Percentiles rank a stretch among this genome's conserved stretches.
Conservation (phyloP, 53 echinoderm and acorn worm species). For the Mesocentrotus franciscanus region DNA sequence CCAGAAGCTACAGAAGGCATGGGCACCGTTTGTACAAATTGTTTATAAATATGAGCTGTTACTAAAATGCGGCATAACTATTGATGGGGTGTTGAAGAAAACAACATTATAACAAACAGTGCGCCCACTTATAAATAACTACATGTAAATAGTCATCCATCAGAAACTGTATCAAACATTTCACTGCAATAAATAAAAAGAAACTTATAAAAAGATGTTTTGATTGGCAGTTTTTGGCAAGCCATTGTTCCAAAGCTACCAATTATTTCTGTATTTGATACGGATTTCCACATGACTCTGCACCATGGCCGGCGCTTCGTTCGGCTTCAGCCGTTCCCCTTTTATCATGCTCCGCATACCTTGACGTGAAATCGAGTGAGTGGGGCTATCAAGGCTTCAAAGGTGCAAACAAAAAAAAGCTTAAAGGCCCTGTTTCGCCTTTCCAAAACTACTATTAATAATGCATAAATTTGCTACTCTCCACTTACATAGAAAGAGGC, state of each 20-base stretch:
- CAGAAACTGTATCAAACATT: neutral
- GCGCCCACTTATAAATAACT: neutral
- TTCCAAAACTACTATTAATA: neutral
- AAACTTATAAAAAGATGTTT: neutral
- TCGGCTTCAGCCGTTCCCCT: conserved; percentile 14
- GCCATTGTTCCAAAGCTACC: neutral
- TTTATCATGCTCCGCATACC: conserved; percentile 21
- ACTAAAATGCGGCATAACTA: too few species aligned
- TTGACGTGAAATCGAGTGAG: conserved; percentile 22
- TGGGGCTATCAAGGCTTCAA: conserved; percentile 31
- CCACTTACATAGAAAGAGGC: neutral
- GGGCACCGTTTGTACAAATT: neutral
- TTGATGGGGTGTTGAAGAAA: neutral
- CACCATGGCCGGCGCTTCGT: neutral
- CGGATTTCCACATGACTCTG: neutral
- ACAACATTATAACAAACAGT: neutral
- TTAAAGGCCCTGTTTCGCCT: neutral
- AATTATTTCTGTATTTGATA: conserved; percentile 16
- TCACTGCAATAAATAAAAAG: neutral
- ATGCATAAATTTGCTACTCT: neutral
- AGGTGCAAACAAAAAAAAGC: neutral
- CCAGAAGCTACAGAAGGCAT: too few species aligned
- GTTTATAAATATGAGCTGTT: neutral
- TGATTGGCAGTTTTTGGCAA: conserved; percentile 27
- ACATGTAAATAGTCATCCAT: neutral